Conservation (phyloP, 2,888 invertebrate species). For the Trachelus troglodyta region DNA sequence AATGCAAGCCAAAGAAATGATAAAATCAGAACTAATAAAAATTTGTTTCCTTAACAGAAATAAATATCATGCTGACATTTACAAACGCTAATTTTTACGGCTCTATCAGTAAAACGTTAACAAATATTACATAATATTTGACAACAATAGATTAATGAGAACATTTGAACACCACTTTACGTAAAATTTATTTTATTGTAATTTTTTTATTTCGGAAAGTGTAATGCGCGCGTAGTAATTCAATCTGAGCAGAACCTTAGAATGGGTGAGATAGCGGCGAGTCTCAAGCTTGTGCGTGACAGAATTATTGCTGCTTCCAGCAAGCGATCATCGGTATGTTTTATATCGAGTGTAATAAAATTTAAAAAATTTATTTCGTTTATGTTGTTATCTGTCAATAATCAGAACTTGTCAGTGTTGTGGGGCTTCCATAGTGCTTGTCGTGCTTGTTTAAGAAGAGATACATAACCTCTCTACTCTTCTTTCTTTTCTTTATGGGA, state of each 20-base stretch:
- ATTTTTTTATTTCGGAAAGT: neutral
- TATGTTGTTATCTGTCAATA: neutral
- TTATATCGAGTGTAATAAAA: neutral
- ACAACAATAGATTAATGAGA: neutral
- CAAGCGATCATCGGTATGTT: conserved; percentile 46
- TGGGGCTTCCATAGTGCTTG: neutral
- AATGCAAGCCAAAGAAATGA: neutral
- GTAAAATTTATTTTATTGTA: neutral
- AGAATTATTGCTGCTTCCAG: conserved; percentile 48
- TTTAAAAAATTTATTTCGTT: neutral
- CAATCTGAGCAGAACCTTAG: conserved; percentile 12
- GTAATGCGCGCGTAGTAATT: neutral
- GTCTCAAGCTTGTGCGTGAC: conserved; percentile 46
- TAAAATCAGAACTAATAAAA: neutral
- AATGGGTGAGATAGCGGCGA: conserved; percentile 51
- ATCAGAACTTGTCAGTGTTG: neutral
- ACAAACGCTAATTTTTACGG: neutral
- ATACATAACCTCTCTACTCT: neutral
- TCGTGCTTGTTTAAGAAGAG: no score
- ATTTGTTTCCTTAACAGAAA: neutral
- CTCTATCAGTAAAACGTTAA: neutral
- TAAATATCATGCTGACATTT: neutral
- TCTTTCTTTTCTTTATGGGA: no score
- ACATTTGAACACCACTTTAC: neutral
- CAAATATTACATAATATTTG: neutral